Conservation (phyloP, 2,113 vertebrate genomes). For the Nesogale talazaci region DNA sequence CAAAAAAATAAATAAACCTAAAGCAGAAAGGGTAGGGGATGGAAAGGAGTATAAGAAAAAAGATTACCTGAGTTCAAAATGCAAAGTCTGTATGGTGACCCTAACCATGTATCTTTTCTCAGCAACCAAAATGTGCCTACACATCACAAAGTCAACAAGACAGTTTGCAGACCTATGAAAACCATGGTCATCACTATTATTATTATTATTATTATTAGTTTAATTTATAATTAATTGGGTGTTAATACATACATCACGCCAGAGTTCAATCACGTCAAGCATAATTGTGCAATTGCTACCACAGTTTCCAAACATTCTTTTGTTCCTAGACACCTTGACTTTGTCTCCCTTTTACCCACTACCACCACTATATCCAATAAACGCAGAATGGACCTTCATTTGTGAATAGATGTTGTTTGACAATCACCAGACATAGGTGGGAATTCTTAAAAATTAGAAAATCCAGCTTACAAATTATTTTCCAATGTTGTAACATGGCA, state of each 20-base stretch:
- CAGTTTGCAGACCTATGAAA: not conserved
- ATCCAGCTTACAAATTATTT: constrained; percentile 29
- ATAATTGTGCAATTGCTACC: too few species aligned
- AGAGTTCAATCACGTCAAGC: too few species aligned
- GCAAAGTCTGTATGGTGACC: constrained; percentile 2
- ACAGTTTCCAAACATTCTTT: too few species aligned
- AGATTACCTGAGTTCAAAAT: constrained; percentile 18
- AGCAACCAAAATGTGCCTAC: not conserved
- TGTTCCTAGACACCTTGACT: too few species aligned
- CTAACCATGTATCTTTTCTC: not conserved
- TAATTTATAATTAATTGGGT: too few species aligned
- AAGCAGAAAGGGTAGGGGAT: too few species aligned
- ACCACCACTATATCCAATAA: too few species aligned
- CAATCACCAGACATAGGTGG: not conserved
- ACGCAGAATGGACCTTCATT: too few species aligned
- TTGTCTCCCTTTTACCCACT: too few species aligned
- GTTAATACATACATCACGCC: too few species aligned
- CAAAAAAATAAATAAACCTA: too few species aligned
- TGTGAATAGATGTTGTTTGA: constrained; percentile 11
- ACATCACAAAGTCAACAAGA: not conserved
- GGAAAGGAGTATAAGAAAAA: not conserved
- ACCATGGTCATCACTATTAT: not conserved
- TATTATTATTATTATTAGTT: too few species aligned
- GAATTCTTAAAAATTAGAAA: constrained; percentile 48
- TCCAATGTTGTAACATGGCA: not conserved